Evolutionary conservation across 2,888 invertebrate species (phyloP).

Genomic region (Andrena trimmerana): DNA sequence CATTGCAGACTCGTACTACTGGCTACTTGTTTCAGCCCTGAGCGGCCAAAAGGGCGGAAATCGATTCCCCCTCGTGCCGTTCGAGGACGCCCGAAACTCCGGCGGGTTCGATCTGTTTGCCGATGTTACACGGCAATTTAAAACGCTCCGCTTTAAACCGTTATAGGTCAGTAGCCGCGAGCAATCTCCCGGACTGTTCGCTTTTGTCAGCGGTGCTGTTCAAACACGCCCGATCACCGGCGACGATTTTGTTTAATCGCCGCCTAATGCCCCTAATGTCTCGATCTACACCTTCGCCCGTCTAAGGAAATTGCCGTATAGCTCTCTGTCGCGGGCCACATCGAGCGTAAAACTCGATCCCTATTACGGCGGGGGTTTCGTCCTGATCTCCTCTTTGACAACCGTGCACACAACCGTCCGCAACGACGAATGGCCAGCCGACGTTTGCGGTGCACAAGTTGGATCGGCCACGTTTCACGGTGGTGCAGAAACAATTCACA

Average conservation of each 20-base stretch:
- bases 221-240: slow-evolving; percentile 52
- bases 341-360: slow-evolving; percentile 66
- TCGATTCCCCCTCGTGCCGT: neutral
- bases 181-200: slow-evolving; percentile 46
- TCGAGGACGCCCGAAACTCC: neutral
- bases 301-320: slow-evolving; percentile 57
- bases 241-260: slow-evolving; percentile 70
- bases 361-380: slow-evolving; percentile 46
- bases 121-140: slow-evolving; percentile 19
- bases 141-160: slow-evolving; percentile 42
- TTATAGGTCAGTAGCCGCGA: neutral
- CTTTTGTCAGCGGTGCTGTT: slow-evolving; percentile 38
- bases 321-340: slow-evolving; percentile 32
- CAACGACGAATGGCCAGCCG: slow-evolving; percentile 40
- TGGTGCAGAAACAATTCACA: slow-evolving; percentile 19
- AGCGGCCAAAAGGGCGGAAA: neutral
- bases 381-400: slow-evolving; percentile 60
- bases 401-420: slow-evolving; percentile 32
- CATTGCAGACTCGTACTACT: neutral
- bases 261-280: slow-evolving; percentile 67
- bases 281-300: slow-evolving; percentile 57
- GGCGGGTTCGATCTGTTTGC: slow-evolving; percentile 5
- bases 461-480: slow-evolving; percentile 53
- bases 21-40: neutral
- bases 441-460: slow-evolving; percentile 10